A percentile compares a stretch with the other conserved stretches of the same genome.
These are phyloP conservation scores for Crocuta crocuta DNA, from an alignment of 2,113 vertebrate genomes.

Conservation along the genomic window DNA sequence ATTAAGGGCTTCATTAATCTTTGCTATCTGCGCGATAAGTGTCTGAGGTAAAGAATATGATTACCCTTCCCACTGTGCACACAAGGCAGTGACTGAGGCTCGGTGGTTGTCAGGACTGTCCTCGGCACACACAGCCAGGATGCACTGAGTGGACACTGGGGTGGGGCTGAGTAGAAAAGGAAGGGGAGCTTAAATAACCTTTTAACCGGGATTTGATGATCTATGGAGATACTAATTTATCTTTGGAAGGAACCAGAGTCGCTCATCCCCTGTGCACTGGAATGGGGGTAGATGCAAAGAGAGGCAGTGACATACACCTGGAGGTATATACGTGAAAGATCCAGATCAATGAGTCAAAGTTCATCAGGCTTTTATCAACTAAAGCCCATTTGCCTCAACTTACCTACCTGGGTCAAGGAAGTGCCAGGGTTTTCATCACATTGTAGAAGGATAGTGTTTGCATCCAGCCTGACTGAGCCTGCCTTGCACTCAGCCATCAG, in stretches of 20 bases:
- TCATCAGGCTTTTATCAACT: neutral
- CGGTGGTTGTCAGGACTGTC: neutral
- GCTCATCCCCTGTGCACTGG: rapidly evolving
- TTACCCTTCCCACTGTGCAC: neutral
- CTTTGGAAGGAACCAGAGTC: neutral
- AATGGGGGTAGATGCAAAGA: too few species aligned
- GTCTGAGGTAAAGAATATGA: neutral
- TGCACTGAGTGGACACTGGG: neutral
- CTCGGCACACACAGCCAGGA: neutral
- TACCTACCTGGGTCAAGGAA: neutral
- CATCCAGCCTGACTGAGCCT: neutral
- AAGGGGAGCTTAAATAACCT: neutral
- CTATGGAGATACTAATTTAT: neutral
- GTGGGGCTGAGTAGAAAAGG: neutral
- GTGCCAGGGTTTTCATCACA: neutral
- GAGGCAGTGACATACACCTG: rapidly evolving
- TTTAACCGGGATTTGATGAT: neutral
- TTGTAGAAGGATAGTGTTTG: neutral
- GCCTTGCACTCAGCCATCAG: neutral
- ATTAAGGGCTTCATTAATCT: neutral
- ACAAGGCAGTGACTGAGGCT: neutral
- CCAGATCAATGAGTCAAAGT: neutral
- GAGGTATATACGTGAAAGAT: neutral
- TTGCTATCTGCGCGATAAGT: neutral
- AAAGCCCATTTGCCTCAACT: neutral